Percentiles rank a stretch among this genome's conserved stretches.
Evolutionary conservation across 1,140 invertebrate genomes (phyloP).

Genomic region (Drosophila leontia): DNA sequence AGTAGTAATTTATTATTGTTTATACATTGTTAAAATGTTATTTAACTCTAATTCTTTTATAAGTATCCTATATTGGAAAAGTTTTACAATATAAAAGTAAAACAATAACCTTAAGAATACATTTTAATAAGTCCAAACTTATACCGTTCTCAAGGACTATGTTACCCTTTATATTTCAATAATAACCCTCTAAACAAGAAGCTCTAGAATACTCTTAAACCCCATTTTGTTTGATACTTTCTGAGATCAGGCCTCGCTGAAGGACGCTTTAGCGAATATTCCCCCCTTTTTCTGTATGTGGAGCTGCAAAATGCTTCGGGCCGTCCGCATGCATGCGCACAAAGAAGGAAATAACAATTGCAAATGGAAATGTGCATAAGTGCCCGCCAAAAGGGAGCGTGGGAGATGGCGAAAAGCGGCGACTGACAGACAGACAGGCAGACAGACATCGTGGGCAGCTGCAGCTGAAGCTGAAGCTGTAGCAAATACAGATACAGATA

Average conservation of each 20-base stretch:
- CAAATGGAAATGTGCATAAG: slow-evolving; percentile 82
- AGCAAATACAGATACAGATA: slow-evolving; percentile 9
- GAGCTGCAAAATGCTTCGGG: slow-evolving; percentile 55
- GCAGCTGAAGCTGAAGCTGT: slow-evolving; percentile 7
- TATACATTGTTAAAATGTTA: too few relatives aligned
- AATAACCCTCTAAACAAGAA: background rate
- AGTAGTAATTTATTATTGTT: too few relatives aligned
- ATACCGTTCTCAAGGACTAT: too few relatives aligned
- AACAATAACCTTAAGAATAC: too few relatives aligned
- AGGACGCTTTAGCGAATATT: background rate
- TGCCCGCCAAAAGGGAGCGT: slow-evolving; percentile 53
- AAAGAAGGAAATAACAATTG: slow-evolving; percentile 81
- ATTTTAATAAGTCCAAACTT: too few relatives aligned
- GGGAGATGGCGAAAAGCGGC: slow-evolving; percentile 25
- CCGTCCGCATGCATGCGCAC: slow-evolving; percentile 55
- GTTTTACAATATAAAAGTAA: too few relatives aligned
- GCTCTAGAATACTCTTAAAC: background rate
- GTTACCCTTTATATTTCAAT: background rate
- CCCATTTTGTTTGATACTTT: slow-evolving; percentile 5
- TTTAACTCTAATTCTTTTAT: too few relatives aligned
- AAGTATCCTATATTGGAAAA: too few relatives aligned
- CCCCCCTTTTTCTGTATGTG: slow-evolving; percentile 17
- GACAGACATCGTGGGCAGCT: slow-evolving; percentile 29
- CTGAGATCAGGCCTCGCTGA: background rate
- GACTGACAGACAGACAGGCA: slow-evolving; percentile 21